phyloP scores from a whole-genome alignment of 2,113 vertebrate species.

The Phalacrocorax aristotelis region DNA sequence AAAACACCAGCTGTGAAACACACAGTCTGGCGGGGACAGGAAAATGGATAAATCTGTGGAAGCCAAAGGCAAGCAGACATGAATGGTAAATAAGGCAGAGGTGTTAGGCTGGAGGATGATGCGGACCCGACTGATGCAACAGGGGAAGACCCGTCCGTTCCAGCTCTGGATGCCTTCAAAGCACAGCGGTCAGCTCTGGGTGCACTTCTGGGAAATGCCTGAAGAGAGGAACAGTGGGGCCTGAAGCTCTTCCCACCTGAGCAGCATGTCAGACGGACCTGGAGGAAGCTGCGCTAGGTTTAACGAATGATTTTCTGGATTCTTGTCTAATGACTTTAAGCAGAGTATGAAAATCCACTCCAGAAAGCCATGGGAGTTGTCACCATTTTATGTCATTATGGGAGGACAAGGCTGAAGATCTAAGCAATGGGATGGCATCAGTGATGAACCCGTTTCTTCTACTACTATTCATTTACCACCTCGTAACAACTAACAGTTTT shows the following conservation, averaged over 20 bases:
- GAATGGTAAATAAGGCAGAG: not conserved
- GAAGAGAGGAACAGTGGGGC: not conserved
- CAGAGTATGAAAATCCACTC: not conserved
- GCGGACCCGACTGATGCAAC: not conserved
- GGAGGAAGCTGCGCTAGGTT: not conserved
- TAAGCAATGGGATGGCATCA: not conserved
- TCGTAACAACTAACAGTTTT: accelerated
- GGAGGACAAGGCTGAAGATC: not conserved
- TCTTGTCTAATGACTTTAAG: not conserved
- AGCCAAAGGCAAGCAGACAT: not conserved
- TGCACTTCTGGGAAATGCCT: not conserved
- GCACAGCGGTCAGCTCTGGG: not conserved
- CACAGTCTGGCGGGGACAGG: accelerated
- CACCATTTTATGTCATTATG: not conserved
- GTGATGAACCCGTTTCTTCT: not conserved
- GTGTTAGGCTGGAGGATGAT: not conserved
- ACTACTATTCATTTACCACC: not conserved
- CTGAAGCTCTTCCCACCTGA: not conserved
- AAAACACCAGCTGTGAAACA: not conserved
- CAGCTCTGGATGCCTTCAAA: not conserved
- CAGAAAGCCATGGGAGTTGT: not conserved
- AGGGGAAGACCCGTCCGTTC: accelerated
- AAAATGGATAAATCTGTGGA: not conserved
- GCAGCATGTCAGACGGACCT: not conserved
- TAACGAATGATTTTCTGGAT: not conserved